Conservation (phyloP, 2,888 invertebrate species). For the Apoda limacodes region DNA sequence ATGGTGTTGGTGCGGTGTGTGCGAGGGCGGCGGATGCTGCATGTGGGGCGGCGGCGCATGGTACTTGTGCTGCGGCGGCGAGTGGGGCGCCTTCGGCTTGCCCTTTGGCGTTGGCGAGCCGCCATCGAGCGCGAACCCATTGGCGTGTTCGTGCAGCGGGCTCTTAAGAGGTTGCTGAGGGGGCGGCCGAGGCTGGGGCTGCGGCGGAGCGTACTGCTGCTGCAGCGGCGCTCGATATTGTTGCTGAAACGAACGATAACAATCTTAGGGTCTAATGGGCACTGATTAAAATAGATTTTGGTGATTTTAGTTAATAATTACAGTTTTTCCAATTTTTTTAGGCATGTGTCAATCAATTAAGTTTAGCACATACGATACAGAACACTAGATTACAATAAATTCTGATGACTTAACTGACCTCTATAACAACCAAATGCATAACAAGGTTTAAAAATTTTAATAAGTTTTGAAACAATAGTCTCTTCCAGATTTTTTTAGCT, state of each 20-base stretch:
- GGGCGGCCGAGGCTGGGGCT: constrained; percentile 40
- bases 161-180: constrained; percentile 70
- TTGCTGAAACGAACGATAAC: constrained; percentile 27
- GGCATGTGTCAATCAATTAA: too few species aligned
- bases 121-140: constrained; percentile 70
- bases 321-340: too few species aligned
- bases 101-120: constrained; percentile 65
- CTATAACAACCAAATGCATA: too few species aligned
- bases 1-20: constrained; percentile 56
- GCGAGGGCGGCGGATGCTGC: constrained; percentile 34
- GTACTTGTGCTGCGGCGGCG: constrained; percentile 63
- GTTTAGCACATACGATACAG: too few species aligned
- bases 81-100: constrained; percentile 39
- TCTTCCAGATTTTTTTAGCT: too few species aligned
- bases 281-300: too few species aligned
- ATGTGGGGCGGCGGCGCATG: constrained; percentile 51
- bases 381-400: too few species aligned
- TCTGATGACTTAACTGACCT: too few species aligned
- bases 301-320: too few species aligned
- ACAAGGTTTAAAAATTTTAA: too few species aligned
- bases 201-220: constrained; percentile 56
- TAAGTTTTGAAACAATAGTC: too few species aligned
- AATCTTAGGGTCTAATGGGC: too few species aligned
- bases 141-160: constrained; percentile 64
- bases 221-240: constrained; percentile 61